phyloP scores from a whole-genome alignment of 2,797 vertebrate genomes.

The Gadopsis bispinosus region DNA sequence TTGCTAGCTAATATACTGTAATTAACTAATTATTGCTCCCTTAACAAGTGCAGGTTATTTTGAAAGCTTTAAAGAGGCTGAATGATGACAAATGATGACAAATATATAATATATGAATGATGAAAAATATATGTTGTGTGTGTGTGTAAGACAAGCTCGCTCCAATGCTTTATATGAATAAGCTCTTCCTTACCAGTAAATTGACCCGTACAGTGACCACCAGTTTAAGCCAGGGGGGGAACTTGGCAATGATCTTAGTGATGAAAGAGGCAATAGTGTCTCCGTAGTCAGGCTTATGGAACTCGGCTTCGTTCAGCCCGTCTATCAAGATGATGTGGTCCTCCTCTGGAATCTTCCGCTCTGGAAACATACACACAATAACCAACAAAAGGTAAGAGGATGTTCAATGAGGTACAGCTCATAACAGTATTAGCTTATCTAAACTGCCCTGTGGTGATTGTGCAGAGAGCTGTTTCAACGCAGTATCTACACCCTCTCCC shows the following conservation, averaged over 20 bases:
- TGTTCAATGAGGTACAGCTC: neutral
- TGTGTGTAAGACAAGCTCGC: neutral
- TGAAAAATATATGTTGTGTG: neutral
- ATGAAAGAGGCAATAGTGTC: conserved; percentile 97
- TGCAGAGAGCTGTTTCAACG: conserved; percentile 23
- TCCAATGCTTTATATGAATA: neutral
- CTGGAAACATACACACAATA: conserved; percentile 78
- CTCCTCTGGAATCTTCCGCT: conserved; percentile 94
- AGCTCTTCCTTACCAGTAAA: conserved; percentile 88
- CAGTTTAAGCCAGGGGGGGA: conserved; percentile 96
- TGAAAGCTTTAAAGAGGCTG: neutral
- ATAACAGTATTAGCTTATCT: neutral
- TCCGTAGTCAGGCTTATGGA: conserved; percentile 99
- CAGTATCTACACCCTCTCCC: conserved; percentile 24
- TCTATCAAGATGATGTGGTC: conserved; percentile 96
- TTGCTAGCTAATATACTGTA: neutral
- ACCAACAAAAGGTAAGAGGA: conserved; percentile 3
- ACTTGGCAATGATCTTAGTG: conserved; percentile 92
- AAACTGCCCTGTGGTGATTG: conserved; percentile 7
- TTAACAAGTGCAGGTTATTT: neutral
- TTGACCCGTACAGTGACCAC: conserved; percentile 94
- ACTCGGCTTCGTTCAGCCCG: conserved; percentile 97
- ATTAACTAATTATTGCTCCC: neutral
- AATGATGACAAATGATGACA: neutral
- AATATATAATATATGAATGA: too few relatives aligned